Evolutionary conservation across 2,888 invertebrate species (phyloP), one percentile per base, ranked within the genome.

Genomic region (Sceliomorpha sp.): DNA sequence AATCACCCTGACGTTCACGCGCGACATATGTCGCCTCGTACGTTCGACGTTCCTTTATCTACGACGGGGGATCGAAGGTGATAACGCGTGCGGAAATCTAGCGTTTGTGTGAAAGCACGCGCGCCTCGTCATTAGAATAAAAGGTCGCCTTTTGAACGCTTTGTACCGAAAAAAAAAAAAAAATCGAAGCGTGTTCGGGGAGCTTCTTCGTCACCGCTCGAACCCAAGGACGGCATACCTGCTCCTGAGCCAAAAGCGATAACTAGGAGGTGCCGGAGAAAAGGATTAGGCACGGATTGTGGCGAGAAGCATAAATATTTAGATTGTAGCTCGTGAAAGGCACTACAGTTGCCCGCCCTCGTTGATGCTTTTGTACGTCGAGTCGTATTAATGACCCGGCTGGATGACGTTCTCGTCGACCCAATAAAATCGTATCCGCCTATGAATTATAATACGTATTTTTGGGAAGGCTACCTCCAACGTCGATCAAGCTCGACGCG

Each of bases 281-380:
- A 68, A 62, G 60, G 50, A 62, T 62, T 62, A 68, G 62, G 50
- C 60, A 27, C 45, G 31, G 56, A 47, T 47, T 66, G 58, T 51
- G 60, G 56, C 60, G 60, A 42, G 24, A 45, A 45, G 56, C 68
- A 68, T 68, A 62, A 68, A 68, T 68, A 68, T 68, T 68, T 60
- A 60, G 68, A 62, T 68, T 53, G 60, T 60, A 48, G 44, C 17
- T 62, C 47, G 55, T 62, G 56, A 68, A 68, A 45, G 68, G 24
- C 40, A 9, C 13, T 20, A 20, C 17, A 7, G 15, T n/a, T 3
- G 55, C 39, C 60, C 60, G 55, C 55, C 50, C 53, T 55, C 55
- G 48, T 40, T 50, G 67, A 60, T 24, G 44, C 60, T 50, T 55
- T 68, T 56, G 68, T 68, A 26, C 13, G 34, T 29, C 50, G 20